Evolutionary conservation across 2,888 invertebrate genomes (phyloP), one percentile per base, ranked within the genome.

Genomic region (Aproaerema taeniolella): DNA sequence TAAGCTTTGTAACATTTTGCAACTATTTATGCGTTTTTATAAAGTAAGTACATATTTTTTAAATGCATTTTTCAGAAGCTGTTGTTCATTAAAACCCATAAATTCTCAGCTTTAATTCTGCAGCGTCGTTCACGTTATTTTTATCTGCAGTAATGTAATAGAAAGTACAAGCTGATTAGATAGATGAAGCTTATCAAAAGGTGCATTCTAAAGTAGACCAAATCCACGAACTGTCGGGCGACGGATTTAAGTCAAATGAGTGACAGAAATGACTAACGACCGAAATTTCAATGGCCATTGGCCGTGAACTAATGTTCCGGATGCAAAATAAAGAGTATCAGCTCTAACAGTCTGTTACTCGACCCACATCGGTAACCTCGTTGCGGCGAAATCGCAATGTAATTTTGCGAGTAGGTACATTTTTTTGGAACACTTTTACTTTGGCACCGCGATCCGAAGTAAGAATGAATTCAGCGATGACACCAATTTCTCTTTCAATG

Each of bases 351-450:
- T 75, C 86, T 77, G 86, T 85, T 77, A 77, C 73, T 81, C 76
- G 83, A 70, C 85, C 85, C 67, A 86, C 81, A 79, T 83, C 59
- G 45, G 50, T 69, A 75, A 71, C 85, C 86, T 69, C 71, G 83
- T 81, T 82, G 65, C 70, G 67, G 80, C 81, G 79, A 85, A 85
- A 85, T 83, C 80, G 85, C 85, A 78, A 82, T 81, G 82, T 80
- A 82, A 83, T 83, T 86, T 86, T 71, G 86, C 85, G 79, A 82
- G 73, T 57, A 25, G 42, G 45, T 70, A 71, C 72, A 78, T 68
- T 81, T 80, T 53, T 83, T 83, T 70, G 82, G 81, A 85, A 82
- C 85, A 85, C 85, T 85, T 85, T 86, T 86, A 86, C 85, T 86
- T 80, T 57, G 76, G 62, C 76, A 71, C 63, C 64, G 62, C 71